Evolutionary conservation across 2,888 invertebrate genomes (phyloP).

Genomic region (Leptura quadrifasciata): DNA sequence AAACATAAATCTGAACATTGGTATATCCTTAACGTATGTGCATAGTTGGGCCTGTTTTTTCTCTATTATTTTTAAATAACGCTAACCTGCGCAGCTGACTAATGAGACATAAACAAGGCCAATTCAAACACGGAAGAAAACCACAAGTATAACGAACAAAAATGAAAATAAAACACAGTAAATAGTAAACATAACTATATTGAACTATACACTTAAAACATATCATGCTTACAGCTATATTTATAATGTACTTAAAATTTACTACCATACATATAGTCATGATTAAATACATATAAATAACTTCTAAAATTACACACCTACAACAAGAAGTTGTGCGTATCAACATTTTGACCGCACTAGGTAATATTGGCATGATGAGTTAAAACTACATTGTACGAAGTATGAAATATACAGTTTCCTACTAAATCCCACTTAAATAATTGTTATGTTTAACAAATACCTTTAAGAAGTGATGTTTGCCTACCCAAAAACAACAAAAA

Average conservation of each 20-base stretch:
- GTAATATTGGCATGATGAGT: slow-evolving; percentile 9
- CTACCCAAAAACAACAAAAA: too few relatives aligned
- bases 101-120: too few relatives aligned
- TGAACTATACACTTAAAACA: slow-evolving; percentile 67
- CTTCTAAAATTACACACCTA: slow-evolving; percentile 55
- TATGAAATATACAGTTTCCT: neutral
- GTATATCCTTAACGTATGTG: too few relatives aligned
- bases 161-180: slow-evolving; percentile 43
- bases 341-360: slow-evolving; percentile 27
- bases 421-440: neutral
- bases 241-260: slow-evolving; percentile 58
- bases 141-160: neutral
- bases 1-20: too few relatives aligned
- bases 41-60: too few relatives aligned
- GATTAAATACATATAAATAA: slow-evolving; percentile 58
- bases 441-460: neutral
- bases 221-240: slow-evolving; percentile 62
- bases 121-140: too few relatives aligned
- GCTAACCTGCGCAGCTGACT: too few relatives aligned
- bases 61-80: too few relatives aligned
- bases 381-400: neutral
- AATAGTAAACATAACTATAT: slow-evolving; percentile 64
- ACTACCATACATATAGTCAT: slow-evolving; percentile 53
- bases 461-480: too few relatives aligned
- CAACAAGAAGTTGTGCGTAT: slow-evolving; percentile 43